Evolutionary conservation across 2,113 vertebrate species (phyloP).

Genomic region (Aspiorhynchus laticeps): DNA sequence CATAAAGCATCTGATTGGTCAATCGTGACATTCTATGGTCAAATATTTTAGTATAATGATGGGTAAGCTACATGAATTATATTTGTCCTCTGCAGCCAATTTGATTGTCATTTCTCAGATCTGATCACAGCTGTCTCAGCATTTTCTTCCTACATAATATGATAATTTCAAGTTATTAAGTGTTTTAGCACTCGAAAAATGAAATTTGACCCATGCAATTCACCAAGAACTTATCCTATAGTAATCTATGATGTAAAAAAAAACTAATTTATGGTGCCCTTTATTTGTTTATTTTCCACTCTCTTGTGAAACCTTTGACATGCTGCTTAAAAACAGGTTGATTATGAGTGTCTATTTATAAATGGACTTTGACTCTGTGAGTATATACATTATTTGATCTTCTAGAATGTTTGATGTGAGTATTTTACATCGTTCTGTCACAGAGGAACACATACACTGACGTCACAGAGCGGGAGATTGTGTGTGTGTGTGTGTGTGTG

Average conservation of each 20-base stretch:
- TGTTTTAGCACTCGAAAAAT: background rate
- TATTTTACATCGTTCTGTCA: slow-evolving; percentile 7
- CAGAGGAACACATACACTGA: background rate
- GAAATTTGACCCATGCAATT: background rate
- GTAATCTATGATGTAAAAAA: background rate
- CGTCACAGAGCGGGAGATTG: background rate
- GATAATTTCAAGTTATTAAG: background rate
- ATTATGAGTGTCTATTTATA: slow-evolving; percentile 24
- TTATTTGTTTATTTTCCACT: background rate
- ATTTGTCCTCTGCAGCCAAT: background rate
- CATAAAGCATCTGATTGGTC: background rate
- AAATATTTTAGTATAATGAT: background rate
- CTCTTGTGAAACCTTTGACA: background rate
- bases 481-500: background rate
- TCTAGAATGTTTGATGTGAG: slow-evolving; percentile 4
- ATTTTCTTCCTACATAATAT: background rate
- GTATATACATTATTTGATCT: slow-evolving; percentile 6
- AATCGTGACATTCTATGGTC: background rate
- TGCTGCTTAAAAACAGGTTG: background rate
- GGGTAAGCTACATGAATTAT: background rate
- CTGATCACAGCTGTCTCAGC: background rate
- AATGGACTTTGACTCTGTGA: background rate
- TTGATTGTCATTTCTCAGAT: background rate
- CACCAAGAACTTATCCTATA: background rate
- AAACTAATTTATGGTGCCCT: background rate